These are phyloP conservation scores for Catalaphyllia jardinei DNA, from an alignment of 64 coral and sea anemone species.

Conservation along the genomic window DNA sequence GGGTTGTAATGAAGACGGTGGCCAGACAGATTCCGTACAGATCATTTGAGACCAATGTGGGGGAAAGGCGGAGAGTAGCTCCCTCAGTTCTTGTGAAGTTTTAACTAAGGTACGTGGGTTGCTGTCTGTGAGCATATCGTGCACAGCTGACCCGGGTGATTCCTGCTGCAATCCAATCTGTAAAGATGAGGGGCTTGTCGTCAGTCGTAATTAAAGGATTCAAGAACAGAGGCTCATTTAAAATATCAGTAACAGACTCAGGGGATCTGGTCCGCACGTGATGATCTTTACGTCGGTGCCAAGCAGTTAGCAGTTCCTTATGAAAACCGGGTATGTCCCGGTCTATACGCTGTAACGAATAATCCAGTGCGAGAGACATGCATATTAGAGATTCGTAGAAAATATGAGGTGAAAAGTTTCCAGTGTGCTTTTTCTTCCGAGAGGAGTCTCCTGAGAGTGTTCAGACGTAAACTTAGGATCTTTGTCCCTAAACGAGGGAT, in stretches of 20 bases:
- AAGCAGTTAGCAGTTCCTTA: slow-evolving; percentile 21
- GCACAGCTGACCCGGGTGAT: background rate
- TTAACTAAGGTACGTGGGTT: background rate
- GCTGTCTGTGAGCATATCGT: background rate
- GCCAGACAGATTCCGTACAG: background rate
- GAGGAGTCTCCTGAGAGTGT: background rate
- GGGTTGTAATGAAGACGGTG: no score
- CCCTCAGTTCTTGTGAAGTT: background rate
- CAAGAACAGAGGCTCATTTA: slow-evolving; percentile 14
- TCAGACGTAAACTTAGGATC: background rate
- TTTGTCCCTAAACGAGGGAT: no score
- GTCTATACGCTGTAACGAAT: background rate
- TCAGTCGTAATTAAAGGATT: background rate
- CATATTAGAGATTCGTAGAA: background rate
- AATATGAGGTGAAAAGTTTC: slow-evolving; percentile 13
- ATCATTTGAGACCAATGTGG: background rate
- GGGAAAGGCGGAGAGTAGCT: background rate
- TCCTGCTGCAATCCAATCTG: background rate
- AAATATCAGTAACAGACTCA: background rate
- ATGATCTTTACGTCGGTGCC: background rate
- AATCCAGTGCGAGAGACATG: no score
- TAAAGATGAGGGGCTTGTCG: background rate
- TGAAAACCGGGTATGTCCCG: slow-evolving; percentile 28
- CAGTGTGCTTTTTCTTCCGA: slow-evolving; percentile 1
- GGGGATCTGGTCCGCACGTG: background rate